Conservation (phyloP, 2,888 invertebrate genomes). For the Amiota minor region DNA sequence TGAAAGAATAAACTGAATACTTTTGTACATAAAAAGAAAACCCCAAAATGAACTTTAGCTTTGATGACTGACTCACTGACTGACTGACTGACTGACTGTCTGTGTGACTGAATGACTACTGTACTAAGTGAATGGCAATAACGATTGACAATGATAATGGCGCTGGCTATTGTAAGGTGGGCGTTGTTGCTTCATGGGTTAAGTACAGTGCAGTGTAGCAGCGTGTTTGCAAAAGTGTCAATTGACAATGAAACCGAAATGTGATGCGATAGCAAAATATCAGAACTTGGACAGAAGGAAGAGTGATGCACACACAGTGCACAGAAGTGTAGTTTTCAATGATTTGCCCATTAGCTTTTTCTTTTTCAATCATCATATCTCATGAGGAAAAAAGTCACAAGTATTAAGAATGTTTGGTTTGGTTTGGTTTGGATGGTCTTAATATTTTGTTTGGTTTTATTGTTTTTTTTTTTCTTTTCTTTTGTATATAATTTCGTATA, state of each 20-base stretch:
- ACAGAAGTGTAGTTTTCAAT: too few species aligned
- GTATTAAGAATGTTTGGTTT: too few species aligned
- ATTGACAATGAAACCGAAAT: constrained; percentile 65
- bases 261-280: constrained; percentile 45
- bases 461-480: background rate
- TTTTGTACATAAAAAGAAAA: background rate
- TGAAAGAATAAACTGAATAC: background rate
- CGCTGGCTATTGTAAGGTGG: background rate
- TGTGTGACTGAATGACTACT: too few species aligned
- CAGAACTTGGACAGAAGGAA: too few species aligned
- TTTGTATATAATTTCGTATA: background rate
- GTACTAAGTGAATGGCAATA: background rate
- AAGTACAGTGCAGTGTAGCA: constrained; percentile 21
- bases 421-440: too few species aligned
- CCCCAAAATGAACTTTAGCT: background rate
- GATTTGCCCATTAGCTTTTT: too few species aligned
- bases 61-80: background rate
- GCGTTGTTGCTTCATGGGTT: background rate
- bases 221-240: constrained; percentile 58
- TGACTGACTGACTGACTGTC: too few species aligned
- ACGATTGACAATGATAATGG: background rate
- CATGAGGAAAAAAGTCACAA: too few species aligned
- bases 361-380: too few species aligned
- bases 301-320: too few species aligned
- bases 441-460: too few species aligned